Conservation (phyloP, 2,888 invertebrate genomes). For the Pinctada fucata region DNA sequence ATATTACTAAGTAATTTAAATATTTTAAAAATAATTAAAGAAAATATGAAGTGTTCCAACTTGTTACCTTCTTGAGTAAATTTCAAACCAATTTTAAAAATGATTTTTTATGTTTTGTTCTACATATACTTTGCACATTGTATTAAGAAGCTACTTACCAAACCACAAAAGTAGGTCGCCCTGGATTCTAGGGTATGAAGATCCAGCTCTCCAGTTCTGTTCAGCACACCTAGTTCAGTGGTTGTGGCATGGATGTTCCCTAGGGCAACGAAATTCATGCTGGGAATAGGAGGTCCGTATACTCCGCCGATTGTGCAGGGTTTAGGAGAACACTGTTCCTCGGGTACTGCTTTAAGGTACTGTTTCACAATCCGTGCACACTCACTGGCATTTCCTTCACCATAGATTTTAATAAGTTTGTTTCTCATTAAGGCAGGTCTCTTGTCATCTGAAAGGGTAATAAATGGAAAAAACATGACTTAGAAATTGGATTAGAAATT, state of each 20-base stretch:
- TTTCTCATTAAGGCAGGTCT: background rate
- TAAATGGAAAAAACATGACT: too few species aligned
- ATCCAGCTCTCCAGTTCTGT: constrained; percentile 43
- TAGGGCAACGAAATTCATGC: constrained; percentile 58
- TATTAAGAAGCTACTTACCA: constrained; percentile 33
- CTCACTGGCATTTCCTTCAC: constrained; percentile 49
- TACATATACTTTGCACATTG: too few species aligned
- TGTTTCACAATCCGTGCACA: constrained; percentile 50
- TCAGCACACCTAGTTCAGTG: constrained; percentile 49
- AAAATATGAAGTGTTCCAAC: too few species aligned
- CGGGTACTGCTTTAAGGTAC: constrained; percentile 46
- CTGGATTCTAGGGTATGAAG: constrained; percentile 46
- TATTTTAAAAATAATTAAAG: too few species aligned
- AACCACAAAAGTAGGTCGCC: constrained; percentile 53
- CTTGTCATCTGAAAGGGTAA: background rate
- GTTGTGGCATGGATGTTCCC: constrained; percentile 59
- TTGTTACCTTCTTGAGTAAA: too few species aligned
- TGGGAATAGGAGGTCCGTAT: constrained; percentile 61
- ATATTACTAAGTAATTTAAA: too few species aligned
- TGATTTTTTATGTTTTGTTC: too few species aligned
- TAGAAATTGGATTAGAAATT: too few species aligned
- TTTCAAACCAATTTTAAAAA: too few species aligned
- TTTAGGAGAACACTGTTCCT: constrained; percentile 58
- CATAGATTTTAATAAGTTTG: constrained; percentile 32
- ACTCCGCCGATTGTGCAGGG: constrained; percentile 69